phyloP scores from a whole-genome alignment of 2,888 invertebrate genomes.

The Altica lythri region DNA sequence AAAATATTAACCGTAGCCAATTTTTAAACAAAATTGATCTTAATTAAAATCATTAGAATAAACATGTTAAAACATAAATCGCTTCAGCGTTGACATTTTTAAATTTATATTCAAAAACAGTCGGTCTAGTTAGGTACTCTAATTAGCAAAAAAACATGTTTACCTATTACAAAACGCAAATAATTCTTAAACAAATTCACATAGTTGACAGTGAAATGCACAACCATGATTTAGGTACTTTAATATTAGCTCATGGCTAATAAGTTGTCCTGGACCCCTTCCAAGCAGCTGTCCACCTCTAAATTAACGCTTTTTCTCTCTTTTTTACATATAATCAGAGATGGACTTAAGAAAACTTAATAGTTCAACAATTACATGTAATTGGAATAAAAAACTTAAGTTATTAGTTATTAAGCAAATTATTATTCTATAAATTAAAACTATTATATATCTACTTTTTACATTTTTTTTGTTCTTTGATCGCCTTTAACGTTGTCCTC shows the following conservation, averaged over 20 bases:
- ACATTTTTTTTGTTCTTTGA: no score
- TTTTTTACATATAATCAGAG: slow-evolving; percentile 5
- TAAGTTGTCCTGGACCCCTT: slow-evolving; percentile 39
- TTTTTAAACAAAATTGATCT: no score
- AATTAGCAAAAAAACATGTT: slow-evolving; percentile 25
- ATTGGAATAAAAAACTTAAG: no score
- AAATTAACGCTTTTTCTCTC: slow-evolving; percentile 40
- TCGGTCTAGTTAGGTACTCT: slow-evolving; percentile 14
- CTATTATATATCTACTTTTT: no score
- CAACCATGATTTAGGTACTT: slow-evolving; percentile 35
- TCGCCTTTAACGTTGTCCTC: no score
- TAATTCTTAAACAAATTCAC: slow-evolving; percentile 17
- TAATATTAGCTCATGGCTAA: slow-evolving; percentile 37
- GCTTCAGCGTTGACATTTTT: slow-evolving; percentile 12
- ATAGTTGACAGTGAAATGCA: slow-evolving; percentile 36
- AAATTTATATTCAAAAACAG: slow-evolving; percentile 13
- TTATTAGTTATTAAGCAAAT: no score
- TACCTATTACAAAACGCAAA: slow-evolving; percentile 18
- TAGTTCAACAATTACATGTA: no score
- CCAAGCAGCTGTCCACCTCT: slow-evolving; percentile 44
- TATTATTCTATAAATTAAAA: no score
- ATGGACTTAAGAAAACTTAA: not conserved
- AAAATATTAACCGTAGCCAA: no score
- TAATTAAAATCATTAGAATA: no score
- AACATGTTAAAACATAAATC: no score